Evolutionary conservation across 92 coral and sea anemone species (phyloP).

Genomic region (Chrysogorgia sp.): DNA sequence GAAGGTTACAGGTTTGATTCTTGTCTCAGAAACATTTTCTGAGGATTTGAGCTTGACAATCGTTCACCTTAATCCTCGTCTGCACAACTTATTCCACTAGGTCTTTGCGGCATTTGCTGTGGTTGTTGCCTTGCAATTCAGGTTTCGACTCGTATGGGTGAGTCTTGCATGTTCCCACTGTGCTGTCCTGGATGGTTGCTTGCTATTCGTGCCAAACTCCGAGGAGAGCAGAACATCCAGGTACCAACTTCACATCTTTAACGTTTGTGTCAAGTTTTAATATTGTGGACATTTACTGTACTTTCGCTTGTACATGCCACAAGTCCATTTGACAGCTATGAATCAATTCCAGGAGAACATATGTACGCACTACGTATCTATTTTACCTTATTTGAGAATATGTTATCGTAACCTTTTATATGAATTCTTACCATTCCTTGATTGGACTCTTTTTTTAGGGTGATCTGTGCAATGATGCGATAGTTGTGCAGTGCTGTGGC

Average conservation of each 20-base stretch:
- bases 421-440: background rate
- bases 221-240: conserved; percentile 83
- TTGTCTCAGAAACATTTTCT: no score
- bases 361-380: no score
- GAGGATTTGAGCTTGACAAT: no score
- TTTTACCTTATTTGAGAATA: no score
- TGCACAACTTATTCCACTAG: conserved; percentile 29
- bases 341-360: no score
- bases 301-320: no score
- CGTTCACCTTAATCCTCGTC: no score
- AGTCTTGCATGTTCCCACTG: conserved; percentile 68
- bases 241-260: conserved; percentile 33
- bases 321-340: no score
- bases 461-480: conserved; percentile 83
- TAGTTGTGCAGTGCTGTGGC: conserved; percentile 55
- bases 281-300: no score
- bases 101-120: conserved; percentile 66
- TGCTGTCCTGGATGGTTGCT: conserved; percentile 82
- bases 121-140: conserved; percentile 62
- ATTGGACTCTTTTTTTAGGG: conserved; percentile 53
- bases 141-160: conserved; percentile 82
- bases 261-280: no score
- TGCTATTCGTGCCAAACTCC: conserved; percentile 81
- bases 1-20: no score
- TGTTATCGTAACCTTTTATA: background rate